Evolutionary conservation across 2,113 vertebrate genomes (phyloP).

Genomic region (Ochotona curzoniae): DNA sequence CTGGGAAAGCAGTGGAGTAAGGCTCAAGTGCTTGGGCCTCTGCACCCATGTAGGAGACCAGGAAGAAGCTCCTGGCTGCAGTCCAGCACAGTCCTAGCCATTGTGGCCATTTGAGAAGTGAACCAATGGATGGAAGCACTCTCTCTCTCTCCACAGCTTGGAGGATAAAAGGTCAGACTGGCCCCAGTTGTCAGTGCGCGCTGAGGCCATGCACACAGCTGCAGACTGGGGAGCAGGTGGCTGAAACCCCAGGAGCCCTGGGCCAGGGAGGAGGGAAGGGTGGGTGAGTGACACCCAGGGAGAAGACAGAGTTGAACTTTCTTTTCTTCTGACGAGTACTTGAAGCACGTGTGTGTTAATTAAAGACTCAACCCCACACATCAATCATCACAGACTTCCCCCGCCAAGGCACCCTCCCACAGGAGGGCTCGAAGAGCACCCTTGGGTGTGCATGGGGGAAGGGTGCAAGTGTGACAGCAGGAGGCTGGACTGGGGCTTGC

Average conservation of each 20-base stretch:
- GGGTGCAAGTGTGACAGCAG: rapidly evolving
- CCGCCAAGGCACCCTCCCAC: slow-evolving; percentile 27
- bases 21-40: too few species aligned
- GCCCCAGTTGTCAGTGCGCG: rapidly evolving
- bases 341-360: slow-evolving; percentile 52
- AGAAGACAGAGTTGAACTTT: slow-evolving; percentile 53
- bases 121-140: too few species aligned
- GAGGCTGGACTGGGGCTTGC: background rate
- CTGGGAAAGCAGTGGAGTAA: too few species aligned
- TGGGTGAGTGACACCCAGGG: too few species aligned
- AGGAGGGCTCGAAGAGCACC: background rate
- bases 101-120: too few species aligned
- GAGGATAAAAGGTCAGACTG: background rate
- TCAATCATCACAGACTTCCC: slow-evolving; percentile 65
- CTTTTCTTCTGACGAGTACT: slow-evolving; percentile 62
- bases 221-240: rapidly evolving
- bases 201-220: rapidly evolving
- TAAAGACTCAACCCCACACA: slow-evolving; percentile 65
- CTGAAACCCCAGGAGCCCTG: background rate
- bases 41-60: too few species aligned
- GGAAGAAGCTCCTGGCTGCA: too few species aligned
- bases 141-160: background rate
- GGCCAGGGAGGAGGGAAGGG: too few species aligned
- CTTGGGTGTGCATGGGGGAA: rapidly evolving
- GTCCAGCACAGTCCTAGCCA: too few species aligned